Conservation (phyloP, 2,113 vertebrate species). For the Tetraodon nigroviridis region DNA sequence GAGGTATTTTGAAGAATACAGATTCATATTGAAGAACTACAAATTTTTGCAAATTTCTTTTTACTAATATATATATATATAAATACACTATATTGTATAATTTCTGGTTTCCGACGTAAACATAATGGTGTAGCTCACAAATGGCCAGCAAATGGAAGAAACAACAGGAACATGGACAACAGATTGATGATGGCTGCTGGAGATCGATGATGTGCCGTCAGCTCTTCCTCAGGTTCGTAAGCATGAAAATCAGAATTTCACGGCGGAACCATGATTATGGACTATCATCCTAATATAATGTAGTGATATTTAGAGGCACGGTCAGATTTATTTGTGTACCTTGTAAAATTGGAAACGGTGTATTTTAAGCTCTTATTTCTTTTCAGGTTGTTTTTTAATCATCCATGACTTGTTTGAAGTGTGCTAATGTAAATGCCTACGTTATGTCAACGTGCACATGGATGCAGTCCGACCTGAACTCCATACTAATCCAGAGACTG, state of each 20-base stretch:
- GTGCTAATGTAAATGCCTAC: conserved; percentile 24
- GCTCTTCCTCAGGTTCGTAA: conserved; percentile 3
- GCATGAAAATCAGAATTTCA: background rate
- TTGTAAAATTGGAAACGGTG: conserved; percentile 61
- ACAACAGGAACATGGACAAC: conserved; percentile 1
- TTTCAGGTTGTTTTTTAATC: conserved; percentile 26
- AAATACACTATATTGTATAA: conserved; percentile 31
- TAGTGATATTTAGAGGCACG: conserved; percentile 33
- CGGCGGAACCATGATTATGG: conserved; percentile 5
- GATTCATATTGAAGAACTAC: conserved; percentile 39
- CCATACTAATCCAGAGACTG: conserved; percentile 53
- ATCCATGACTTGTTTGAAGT: conserved; percentile 32
- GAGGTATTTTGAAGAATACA: conserved; percentile 45
- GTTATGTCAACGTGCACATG: conserved; percentile 41
- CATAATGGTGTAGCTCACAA: conserved; percentile 2
- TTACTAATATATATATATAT: conserved; percentile 56
- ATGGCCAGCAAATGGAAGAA: conserved; percentile 26
- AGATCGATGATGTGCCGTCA: too few species aligned
- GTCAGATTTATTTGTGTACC: conserved; percentile 40
- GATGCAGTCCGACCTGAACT: conserved; percentile 25
- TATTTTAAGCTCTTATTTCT: conserved; percentile 52
- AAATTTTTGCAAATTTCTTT: conserved; percentile 42
- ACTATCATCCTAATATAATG: conserved; percentile 17
- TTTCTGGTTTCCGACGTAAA: conserved; percentile 30
- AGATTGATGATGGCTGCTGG: conserved; percentile 1